Percentiles rank a stretch among this genome's conserved stretches.
Conservation (phyloP, 1,140 invertebrate genomes). For the Lucilia sericata region DNA sequence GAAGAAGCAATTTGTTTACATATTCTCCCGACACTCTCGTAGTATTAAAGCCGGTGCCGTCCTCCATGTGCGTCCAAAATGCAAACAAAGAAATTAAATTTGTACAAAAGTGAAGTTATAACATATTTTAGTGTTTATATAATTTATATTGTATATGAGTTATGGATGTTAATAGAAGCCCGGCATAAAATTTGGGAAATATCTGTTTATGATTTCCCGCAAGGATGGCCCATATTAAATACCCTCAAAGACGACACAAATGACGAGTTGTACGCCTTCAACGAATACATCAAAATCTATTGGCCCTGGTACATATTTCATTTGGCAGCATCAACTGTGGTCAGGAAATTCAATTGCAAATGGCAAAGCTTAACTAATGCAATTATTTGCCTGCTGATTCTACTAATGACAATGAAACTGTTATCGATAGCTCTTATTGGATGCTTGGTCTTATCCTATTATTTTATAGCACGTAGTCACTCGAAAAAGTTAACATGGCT, state of each 20-base stretch:
- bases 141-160: conserved; percentile 37
- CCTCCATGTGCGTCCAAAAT: background rate
- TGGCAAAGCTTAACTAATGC: conserved; percentile 49
- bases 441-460: conserved; percentile 54
- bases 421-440: conserved; percentile 50
- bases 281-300: conserved; percentile 54
- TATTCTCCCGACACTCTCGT: background rate
- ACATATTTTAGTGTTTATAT: conserved; percentile 46
- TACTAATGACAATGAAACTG: conserved; percentile 52
- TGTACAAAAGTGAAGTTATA: conserved; percentile 35
- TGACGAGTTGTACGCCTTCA: conserved; percentile 62
- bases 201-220: background rate
- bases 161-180: conserved; percentile 27
- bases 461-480: conserved; percentile 45
- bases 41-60: background rate
- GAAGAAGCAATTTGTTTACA: background rate
- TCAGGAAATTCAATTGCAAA: conserved; percentile 46
- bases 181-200: conserved; percentile 28
- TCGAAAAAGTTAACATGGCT: conserved; percentile 56
- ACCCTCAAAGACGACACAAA: conserved; percentile 56
- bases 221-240: conserved; percentile 43
- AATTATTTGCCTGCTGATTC: conserved; percentile 50
- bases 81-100: background rate
- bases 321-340: conserved; percentile 47
- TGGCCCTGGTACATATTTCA: conserved; percentile 62